Evolutionary conservation across 64 coral and sea anemone species (phyloP).

Genomic region (Montipora sp.): DNA sequence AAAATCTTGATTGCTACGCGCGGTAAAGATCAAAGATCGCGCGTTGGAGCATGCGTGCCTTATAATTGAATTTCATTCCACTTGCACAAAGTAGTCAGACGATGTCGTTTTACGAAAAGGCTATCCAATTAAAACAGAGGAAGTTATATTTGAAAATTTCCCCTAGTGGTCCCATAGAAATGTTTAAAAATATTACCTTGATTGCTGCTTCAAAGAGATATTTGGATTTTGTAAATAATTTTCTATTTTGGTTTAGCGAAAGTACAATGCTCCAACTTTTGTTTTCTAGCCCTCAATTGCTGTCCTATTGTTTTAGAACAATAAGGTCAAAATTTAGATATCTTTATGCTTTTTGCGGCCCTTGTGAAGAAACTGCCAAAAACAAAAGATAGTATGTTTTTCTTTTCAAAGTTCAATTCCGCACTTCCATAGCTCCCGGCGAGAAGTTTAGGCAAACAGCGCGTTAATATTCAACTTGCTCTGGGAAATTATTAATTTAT

Average conservation of each 20-base stretch:
- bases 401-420: constrained; percentile 80
- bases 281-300: constrained; percentile 82
- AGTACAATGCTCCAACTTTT: constrained; percentile 74
- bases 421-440: constrained; percentile 30
- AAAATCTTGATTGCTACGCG: constrained; percentile 49
- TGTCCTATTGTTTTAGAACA: constrained; percentile 79
- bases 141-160: constrained; percentile 85
- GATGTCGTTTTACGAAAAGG: constrained; percentile 96
- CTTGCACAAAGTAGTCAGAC: constrained; percentile 68
- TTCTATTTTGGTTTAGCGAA: constrained; percentile 85
- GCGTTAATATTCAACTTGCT: constrained; percentile 91
- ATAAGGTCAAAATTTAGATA: constrained; percentile 80
- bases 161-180: constrained; percentile 76
- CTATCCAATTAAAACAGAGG: constrained; percentile 97
- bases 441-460: constrained; percentile 73
- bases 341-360: constrained; percentile 79
- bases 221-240: constrained; percentile 99
- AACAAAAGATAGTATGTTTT: constrained; percentile 90
- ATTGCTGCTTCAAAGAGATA: constrained; percentile 96
- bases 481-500: constrained; percentile 96
- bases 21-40: constrained; percentile 92
- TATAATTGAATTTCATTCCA: constrained; percentile 90
- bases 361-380: constrained; percentile 59
- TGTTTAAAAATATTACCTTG: constrained; percentile 88
- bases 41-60: constrained; percentile 88